A percentile compares a stretch with the other conserved stretches of the same genome.
These are phyloP conservation scores for Galemys pyrenaicus DNA, from an alignment of 2,113 vertebrate species.

Conservation along the genomic window DNA sequence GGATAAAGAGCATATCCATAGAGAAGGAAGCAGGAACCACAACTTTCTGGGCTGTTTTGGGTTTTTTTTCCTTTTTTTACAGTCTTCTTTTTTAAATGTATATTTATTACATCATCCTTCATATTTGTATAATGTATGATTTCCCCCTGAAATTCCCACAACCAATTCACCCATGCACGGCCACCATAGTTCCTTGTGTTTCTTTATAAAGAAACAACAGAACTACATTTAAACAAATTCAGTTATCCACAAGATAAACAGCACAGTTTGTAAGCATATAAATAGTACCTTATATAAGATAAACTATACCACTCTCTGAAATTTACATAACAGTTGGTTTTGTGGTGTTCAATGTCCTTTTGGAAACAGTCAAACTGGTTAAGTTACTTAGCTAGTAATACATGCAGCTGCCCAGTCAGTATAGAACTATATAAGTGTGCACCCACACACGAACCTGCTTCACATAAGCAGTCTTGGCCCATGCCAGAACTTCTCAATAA, in stretches of 20 bases:
- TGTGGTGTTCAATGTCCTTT: background rate
- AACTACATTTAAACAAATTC: background rate
- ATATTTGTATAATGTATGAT: too few relatives aligned
- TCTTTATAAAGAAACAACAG: background rate
- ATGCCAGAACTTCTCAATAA: background rate
- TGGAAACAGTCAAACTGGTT: background rate
- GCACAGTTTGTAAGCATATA: background rate
- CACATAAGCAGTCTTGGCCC: background rate
- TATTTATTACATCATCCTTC: too few relatives aligned
- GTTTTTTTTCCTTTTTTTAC: too few relatives aligned
- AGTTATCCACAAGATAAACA: background rate
- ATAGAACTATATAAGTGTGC: background rate
- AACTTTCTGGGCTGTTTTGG: background rate
- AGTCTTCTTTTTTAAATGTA: too few relatives aligned
- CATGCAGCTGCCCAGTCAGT: background rate
- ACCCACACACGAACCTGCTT: too few relatives aligned
- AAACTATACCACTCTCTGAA: slow-evolving; percentile 12
- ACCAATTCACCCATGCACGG: too few relatives aligned
- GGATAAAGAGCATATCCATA: background rate
- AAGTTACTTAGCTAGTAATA: background rate
- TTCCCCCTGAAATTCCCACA: too few relatives aligned
- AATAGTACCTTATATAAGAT: background rate
- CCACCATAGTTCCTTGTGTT: too few relatives aligned
- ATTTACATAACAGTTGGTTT: background rate
- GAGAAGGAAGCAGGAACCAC: background rate